Base-by-base conservation (phyloP, 1,140 invertebrate species). In the Drosophila nikananu region DNA sequence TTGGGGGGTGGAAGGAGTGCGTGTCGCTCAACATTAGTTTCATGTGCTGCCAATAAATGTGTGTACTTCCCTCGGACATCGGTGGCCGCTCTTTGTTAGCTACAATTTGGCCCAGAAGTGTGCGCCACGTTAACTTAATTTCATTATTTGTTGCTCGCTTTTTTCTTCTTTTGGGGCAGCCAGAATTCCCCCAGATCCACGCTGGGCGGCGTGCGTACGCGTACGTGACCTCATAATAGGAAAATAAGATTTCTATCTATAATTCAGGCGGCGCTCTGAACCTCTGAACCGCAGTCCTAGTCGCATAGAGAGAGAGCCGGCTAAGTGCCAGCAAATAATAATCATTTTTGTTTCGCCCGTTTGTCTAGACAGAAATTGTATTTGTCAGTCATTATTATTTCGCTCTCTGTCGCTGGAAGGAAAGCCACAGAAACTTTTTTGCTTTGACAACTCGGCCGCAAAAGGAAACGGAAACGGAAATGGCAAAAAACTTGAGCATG, bases 241-340 rank as follows among this genome's bases (percentile, higher is more conserved):
- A 76, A 84, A 89, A 87, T 80, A 89, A 90, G 84, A 89, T 89
- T 89, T 90, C 74, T 90, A 89, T 89, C 84, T 89, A 89, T 79
- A 89, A 89, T 90, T 90, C 84, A 76, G 74, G 60, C 73, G 19
- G 60, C 58, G 83, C 80, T 73, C 73, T 63, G 59, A 52, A 54
- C 61, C 48, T n/a, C 48, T n/a, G n/a, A 17, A 27, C 19, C 61
- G 12, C 5, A 27, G 32, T 10, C 27, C 19, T n/a, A 35, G 39
- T 5, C 3, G 7, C 23, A 27, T 17, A 7, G 25, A 51, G 25
- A 25, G 21, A 32, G 37, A 35, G 48, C 27, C 59, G 62, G 52
- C 42, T 62, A 79, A 65, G 55, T 79, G 67, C 49, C 54, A 64
- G 44, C 66, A 76, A 73, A 80, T 84, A 71, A 81, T 83, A 68